Evolutionary conservation across 2,113 vertebrate species (phyloP), one percentile per base, ranked within the genome.

Genomic region (Grammomys surdaster): DNA sequence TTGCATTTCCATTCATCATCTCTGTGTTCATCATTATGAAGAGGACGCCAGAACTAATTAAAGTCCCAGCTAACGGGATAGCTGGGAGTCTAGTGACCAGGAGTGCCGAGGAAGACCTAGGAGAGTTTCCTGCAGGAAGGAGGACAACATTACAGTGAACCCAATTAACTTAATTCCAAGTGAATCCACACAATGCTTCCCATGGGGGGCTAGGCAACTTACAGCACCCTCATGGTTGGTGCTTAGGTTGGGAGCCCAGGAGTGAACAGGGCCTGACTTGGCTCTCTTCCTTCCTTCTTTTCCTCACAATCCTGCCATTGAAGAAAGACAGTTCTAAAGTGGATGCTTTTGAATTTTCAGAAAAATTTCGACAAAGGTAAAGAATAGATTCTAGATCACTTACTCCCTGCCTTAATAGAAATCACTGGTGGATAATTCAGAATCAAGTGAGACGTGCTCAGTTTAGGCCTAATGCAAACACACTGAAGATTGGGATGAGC

Each of bases 1-100:
- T 99, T 99, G 99, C 99, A 99, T 99, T 99, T 99, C 98, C 99
- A 99, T 99, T 99, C 99, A 99, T 99, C 99, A 99, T 99, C 98
- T 98, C 98, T 97, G 98, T 98, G 99, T 99, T 99, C 99, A 99
- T 99, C 99, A 99, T 99, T 98, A 99, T 98, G 99, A 99, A 98
- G 98, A 97, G 98, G 99, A 99, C 99, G 99, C 99, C 99, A 99
- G 99, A 99, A 99, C 99, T 99, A 99, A 99, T 99, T 99, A 99
- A 99, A 99, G 99, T 99, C 98, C 98, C 98, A 98, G 98, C 99
- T 99, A 99, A 99, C 98, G 98, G 99, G 99, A 98, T 99, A 99
- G 99, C 98, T 97, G 98, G 98, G 98, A 99, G 98, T 96, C 98
- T 98, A 98, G 98, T 97, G 99, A 98, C 98, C 99, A 98, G 98